Evolutionary conservation across 1,140 invertebrate genomes (phyloP).

Genomic region (Dendrolimus kikuchii): DNA sequence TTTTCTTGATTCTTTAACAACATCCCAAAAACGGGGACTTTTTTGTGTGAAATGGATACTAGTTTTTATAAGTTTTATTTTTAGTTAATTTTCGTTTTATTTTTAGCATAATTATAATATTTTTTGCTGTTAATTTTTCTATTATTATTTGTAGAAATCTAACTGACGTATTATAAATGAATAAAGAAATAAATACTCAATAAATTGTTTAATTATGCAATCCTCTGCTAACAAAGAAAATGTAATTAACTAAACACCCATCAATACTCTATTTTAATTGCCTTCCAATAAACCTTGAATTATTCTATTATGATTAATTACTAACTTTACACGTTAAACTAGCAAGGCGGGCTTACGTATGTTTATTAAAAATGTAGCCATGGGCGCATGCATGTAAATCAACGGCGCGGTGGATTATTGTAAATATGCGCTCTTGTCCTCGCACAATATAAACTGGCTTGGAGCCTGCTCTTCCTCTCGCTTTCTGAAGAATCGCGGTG

Average conservation of each 20-base stretch:
- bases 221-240: too few species aligned
- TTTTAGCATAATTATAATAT: constrained; percentile 1
- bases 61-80: constrained; percentile 22
- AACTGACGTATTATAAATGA: too few species aligned
- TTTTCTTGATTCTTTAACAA: constrained; percentile 24
- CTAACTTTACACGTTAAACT: neutral
- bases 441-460: constrained; percentile 60
- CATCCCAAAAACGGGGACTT: constrained; percentile 52
- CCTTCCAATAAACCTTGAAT: too few species aligned
- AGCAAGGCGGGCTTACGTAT: constrained; percentile 6
- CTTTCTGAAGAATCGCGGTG: constrained; percentile 55
- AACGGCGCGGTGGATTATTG: constrained; percentile 29
- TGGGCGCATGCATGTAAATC: constrained; percentile 22
- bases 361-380: neutral
- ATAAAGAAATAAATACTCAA: too few species aligned
- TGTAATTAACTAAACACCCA: too few species aligned
- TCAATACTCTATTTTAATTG: too few species aligned
- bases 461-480: constrained; percentile 62
- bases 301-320: too few species aligned
- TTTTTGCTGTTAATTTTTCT: too few species aligned
- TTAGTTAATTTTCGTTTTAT: constrained; percentile 16
- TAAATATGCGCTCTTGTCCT: constrained; percentile 51
- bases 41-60: constrained; percentile 61
- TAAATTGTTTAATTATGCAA: too few species aligned
- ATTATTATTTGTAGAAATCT: too few species aligned